phyloP scores from a whole-genome alignment of 1,140 invertebrate species.

The Sinonovacula constricta region DNA sequence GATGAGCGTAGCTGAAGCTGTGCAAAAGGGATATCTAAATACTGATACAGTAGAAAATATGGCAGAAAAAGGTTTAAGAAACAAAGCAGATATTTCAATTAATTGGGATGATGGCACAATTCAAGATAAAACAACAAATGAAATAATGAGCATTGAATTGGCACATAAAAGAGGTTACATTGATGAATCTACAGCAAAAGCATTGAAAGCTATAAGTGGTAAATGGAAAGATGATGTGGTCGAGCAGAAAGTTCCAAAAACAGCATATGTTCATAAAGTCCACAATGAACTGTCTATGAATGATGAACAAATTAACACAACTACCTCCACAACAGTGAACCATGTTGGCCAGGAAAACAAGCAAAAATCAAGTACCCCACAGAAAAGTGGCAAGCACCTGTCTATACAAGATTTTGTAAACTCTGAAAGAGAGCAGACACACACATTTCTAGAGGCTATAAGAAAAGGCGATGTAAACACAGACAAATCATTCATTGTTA shows the following conservation, averaged over 20 bases:
- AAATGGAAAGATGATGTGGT: slow-evolving; percentile 45
- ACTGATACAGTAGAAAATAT: slow-evolving; percentile 85
- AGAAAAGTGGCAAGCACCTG: no score
- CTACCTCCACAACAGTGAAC: slow-evolving; percentile 24
- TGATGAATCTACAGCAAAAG: slow-evolving; percentile 72
- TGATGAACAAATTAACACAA: slow-evolving; percentile 17
- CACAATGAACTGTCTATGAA: no score
- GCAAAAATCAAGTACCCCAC: no score
- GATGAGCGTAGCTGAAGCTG: slow-evolving; percentile 89
- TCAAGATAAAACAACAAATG: slow-evolving; percentile 87
- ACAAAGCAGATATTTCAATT: slow-evolving; percentile 71
- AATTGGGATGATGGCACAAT: slow-evolving; percentile 72
- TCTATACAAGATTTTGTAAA: slow-evolving; percentile 41
- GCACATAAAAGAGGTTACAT: slow-evolving; percentile 89
- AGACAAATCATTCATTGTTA: slow-evolving; percentile 64
- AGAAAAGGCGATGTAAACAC: slow-evolving; percentile 66
- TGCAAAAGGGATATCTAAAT: slow-evolving; percentile 91
- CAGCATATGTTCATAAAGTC: no score
- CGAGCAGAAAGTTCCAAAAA: slow-evolving; percentile 16
- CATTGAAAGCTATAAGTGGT: slow-evolving; percentile 63
- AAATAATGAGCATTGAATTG: slow-evolving; percentile 86
- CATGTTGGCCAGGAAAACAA: no score
- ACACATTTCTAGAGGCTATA: slow-evolving; percentile 66
- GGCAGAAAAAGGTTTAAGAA: slow-evolving; percentile 83
- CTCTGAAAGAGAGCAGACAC: slow-evolving; percentile 27